These are phyloP conservation scores for Latrodectus hesperus DNA, from an alignment of 2,888 invertebrate genomes.

Conservation along the genomic window DNA sequence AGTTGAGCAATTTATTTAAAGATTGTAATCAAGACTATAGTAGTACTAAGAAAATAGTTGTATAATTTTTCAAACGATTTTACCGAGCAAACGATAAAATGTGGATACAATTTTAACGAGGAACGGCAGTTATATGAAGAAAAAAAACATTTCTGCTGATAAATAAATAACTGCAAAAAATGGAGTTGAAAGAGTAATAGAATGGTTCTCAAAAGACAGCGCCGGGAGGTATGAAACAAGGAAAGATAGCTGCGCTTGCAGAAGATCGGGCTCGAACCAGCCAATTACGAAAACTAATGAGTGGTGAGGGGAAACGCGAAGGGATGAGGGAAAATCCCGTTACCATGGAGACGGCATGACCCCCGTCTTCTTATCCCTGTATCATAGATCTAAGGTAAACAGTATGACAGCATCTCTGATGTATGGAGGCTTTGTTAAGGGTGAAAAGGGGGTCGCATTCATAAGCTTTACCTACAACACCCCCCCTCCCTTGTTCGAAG, in stretches of 20 bases:
- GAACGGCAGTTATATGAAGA: too few species aligned
- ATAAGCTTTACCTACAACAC: neutral
- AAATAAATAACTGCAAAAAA: too few species aligned
- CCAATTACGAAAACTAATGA: constrained; percentile 68
- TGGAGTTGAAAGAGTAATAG: neutral
- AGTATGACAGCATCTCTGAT: constrained; percentile 48
- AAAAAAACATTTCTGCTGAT: too few species aligned
- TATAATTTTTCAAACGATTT: too few species aligned
- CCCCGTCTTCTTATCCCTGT: constrained; percentile 29
- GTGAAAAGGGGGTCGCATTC: constrained; percentile 16
- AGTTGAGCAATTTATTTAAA: too few species aligned
- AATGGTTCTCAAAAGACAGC: neutral
- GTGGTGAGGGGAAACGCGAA: constrained; percentile 9
- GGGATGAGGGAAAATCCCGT: constrained; percentile 33
- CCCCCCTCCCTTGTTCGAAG: neutral
- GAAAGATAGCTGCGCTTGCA: constrained; percentile 39
- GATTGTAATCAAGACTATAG: too few species aligned
- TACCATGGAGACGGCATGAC: constrained; percentile 48
- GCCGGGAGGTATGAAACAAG: constrained; percentile 15
- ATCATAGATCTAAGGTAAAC: constrained; percentile 66
- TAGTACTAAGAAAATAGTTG: too few species aligned
- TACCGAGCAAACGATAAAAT: too few species aligned
- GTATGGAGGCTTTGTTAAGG: constrained; percentile 29
- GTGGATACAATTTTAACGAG: too few species aligned
- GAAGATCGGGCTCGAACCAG: constrained; percentile 32